Conservation (phyloP, 2,113 vertebrate genomes). For the Tylochromis polylepis region DNA sequence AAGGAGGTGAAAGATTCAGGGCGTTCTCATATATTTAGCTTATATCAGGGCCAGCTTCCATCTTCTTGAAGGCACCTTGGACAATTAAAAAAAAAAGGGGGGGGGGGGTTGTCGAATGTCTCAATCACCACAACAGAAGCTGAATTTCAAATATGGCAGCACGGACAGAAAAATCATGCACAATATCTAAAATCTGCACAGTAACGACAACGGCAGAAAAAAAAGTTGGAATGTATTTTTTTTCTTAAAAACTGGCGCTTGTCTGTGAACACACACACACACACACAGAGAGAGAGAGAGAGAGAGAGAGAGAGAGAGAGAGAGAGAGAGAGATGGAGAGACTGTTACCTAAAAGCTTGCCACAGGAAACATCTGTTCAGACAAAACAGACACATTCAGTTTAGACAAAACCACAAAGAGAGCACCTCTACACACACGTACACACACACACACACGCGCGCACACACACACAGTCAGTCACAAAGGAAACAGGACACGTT, state of each 20-base stretch:
- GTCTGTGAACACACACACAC: background rate
- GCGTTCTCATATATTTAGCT: background rate
- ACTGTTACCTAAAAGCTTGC: slow-evolving; percentile 57
- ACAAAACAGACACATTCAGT: slow-evolving; percentile 57
- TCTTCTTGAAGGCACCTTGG: background rate
- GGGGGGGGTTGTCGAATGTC: background rate
- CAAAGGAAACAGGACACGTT: background rate
- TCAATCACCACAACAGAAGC: background rate
- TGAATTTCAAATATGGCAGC: background rate
- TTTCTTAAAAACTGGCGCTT: background rate
- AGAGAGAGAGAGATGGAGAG: background rate
- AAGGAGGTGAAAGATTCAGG: background rate
- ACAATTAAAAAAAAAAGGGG: background rate
- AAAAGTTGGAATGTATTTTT: background rate
- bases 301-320: background rate
- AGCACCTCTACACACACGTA: slow-evolving; percentile 1
- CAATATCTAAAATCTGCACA: background rate
- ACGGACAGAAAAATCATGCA: background rate
- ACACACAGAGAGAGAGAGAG: no score
- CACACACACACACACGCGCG: background rate
- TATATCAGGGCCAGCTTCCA: background rate
- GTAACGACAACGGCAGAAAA: background rate
- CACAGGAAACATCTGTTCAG: slow-evolving; percentile 70
- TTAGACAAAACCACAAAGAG: slow-evolving; percentile 60
- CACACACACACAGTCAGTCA: background rate